Evolutionary conservation across 2,888 invertebrate genomes (phyloP).

Genomic region (Scrobipalpa atriplicella): DNA sequence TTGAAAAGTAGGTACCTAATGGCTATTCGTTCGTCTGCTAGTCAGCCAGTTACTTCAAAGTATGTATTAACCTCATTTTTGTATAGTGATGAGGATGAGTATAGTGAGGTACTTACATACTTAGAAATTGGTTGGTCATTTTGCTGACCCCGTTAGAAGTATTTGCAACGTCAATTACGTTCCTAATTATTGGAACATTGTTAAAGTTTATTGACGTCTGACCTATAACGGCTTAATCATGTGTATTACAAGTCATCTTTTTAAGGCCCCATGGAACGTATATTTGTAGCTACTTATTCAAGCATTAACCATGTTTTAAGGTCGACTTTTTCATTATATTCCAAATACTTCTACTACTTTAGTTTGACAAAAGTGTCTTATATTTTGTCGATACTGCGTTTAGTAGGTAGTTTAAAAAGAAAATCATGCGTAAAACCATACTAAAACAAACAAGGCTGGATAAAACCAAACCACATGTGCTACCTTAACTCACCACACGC

Average conservation of each 20-base stretch:
- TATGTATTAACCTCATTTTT: conserved; percentile 3
- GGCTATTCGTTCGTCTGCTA: neutral
- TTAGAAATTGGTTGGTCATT: conserved; percentile 7
- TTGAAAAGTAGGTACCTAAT: neutral
- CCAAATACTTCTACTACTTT: too few relatives aligned
- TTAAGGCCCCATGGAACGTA: neutral
- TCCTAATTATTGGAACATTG: conserved; percentile 38
- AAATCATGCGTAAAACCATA: too few relatives aligned
- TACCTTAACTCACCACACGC: neutral
- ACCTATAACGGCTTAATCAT: conserved; percentile 36
- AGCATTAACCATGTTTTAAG: too few relatives aligned
- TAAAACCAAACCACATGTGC: neutral
- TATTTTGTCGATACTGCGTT: too few relatives aligned
- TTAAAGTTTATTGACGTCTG: conserved; percentile 46
- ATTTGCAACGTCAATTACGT: conserved; percentile 39
- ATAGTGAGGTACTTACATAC: neutral
- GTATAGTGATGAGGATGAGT: neutral
- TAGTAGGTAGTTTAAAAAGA: too few relatives aligned
- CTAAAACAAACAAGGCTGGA: too few relatives aligned
- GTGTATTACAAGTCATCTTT: neutral
- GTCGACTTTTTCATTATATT: too few relatives aligned
- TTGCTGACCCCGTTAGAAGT: conserved; percentile 42
- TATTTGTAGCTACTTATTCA: neutral
- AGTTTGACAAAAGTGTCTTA: too few relatives aligned
- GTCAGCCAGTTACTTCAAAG: neutral